Evolutionary conservation across 2,113 vertebrate genomes (phyloP).

Genomic region (Peromyscus leucopus): DNA sequence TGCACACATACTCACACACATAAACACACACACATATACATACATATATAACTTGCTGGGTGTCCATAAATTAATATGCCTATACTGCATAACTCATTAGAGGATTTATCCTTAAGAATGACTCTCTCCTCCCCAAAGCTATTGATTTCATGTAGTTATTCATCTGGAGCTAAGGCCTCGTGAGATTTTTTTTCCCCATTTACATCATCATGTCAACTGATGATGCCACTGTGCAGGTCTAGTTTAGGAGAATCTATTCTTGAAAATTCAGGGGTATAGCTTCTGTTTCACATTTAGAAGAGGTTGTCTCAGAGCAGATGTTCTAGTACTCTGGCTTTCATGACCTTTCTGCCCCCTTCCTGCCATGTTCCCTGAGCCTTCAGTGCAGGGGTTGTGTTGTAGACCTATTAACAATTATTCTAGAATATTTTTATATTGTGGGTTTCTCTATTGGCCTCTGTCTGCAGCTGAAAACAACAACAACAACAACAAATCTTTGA

Average conservation of each 20-base stretch:
- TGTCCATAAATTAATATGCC: neutral
- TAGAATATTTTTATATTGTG: neutral
- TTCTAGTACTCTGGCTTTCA: neutral
- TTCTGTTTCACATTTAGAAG: neutral
- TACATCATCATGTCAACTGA: neutral
- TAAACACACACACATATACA: neutral
- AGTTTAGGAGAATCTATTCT: neutral
- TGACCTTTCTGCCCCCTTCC: neutral
- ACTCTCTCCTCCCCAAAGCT: neutral
- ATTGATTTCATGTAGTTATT: neutral
- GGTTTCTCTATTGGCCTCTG: neutral
- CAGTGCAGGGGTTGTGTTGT: neutral
- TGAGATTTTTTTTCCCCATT: neutral
- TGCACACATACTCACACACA: neutral
- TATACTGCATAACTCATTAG: neutral
- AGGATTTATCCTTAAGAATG: neutral
- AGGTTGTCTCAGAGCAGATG: neutral
- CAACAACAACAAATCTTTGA: neutral
- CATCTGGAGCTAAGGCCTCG: neutral
- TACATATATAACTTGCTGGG: too few species aligned
- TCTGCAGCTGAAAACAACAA: neutral
- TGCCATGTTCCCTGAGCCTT: neutral
- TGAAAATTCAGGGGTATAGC: neutral
- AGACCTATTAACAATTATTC: neutral
- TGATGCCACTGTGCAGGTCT: neutral